Evolutionary conservation across 2,888 invertebrate genomes (phyloP).

Genomic region (Epsilonema sp.): DNA sequence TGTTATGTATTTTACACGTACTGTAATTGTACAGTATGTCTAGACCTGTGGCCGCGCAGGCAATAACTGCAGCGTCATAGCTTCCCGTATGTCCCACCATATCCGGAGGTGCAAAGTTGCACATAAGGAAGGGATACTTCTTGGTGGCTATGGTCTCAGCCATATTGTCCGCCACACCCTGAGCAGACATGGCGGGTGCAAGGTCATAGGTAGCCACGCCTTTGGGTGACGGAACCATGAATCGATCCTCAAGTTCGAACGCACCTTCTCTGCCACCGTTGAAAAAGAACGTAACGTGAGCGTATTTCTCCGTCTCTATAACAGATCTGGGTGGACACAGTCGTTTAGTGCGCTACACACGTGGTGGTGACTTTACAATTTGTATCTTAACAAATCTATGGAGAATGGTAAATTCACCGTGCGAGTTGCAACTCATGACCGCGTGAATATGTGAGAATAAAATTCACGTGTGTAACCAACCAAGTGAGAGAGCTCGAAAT

Average conservation of each 20-base stretch:
- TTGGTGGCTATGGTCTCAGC: slow-evolving; percentile 23
- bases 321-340: no score
- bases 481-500: no score
- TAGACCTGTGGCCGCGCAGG: slow-evolving; percentile 22
- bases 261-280: slow-evolving; percentile 33
- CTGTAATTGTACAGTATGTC: no score
- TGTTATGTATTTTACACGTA: no score
- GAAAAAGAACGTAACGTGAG: slow-evolving; percentile 37
- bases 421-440: no score
- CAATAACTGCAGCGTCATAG: slow-evolving; percentile 30
- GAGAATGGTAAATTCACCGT: no score
- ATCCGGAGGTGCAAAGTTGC: slow-evolving; percentile 36
- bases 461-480: no score
- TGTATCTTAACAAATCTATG: no score
- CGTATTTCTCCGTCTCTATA: slow-evolving; percentile 34
- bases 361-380: no score
- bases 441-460: no score
- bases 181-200: slow-evolving; percentile 32
- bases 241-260: slow-evolving; percentile 31
- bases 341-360: no score
- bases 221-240: slow-evolving; percentile 34
- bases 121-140: slow-evolving; percentile 34
- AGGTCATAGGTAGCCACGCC: slow-evolving; percentile 33
- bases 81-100: slow-evolving; percentile 36
- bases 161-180: slow-evolving; percentile 32